These are phyloP conservation scores for Misgurnus mizolepis DNA, from an alignment of 2,113 vertebrate species.

Conservation along the genomic window DNA sequence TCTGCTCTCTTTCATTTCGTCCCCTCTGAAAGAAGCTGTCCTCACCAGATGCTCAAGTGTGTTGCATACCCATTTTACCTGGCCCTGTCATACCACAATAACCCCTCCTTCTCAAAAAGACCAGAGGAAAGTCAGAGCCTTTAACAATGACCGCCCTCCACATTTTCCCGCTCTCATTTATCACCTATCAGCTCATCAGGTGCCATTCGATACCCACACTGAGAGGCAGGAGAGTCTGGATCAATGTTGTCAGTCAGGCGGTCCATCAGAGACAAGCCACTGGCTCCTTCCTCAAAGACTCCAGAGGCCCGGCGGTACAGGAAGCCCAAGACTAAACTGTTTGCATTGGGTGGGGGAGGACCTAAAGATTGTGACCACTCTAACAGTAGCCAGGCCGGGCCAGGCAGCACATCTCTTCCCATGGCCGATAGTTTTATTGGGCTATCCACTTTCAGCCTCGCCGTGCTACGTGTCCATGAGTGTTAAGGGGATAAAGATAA, in stretches of 20 bases:
- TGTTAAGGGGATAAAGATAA: conserved; percentile 36
- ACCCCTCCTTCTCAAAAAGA: conserved; percentile 35
- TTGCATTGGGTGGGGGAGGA: conserved; percentile 8
- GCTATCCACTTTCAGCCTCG: conserved; percentile 49
- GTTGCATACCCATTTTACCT: conserved; percentile 36
- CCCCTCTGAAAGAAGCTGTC: conserved; percentile 59
- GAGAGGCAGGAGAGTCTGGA: conserved; percentile 44
- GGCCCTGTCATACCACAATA: conserved; percentile 28
- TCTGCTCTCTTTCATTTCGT: conserved; percentile 48
- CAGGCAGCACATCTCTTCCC: conserved; percentile 39
- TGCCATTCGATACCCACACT: conserved; percentile 53
- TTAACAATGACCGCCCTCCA: conserved; percentile 32
- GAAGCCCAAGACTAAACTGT: conserved; percentile 6
- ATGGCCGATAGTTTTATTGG: conserved; percentile 45
- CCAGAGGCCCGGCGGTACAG: conserved; percentile 26
- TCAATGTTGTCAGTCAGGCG: conserved; percentile 59
- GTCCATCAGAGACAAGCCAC: conserved; percentile 41
- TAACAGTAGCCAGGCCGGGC: conserved; percentile 36
- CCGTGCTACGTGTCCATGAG: conserved; percentile 17
- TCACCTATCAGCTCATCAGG: conserved; percentile 57
- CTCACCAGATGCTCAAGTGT: conserved; percentile 46
- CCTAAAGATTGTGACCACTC: conserved; percentile 16
- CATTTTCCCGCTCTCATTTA: conserved; percentile 52
- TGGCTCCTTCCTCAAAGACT: conserved; percentile 45
- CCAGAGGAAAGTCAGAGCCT: conserved; percentile 9